These are phyloP conservation scores for Polyergus mexicanus DNA, from an alignment of 1,140 invertebrate genomes.

Conservation along the genomic window DNA sequence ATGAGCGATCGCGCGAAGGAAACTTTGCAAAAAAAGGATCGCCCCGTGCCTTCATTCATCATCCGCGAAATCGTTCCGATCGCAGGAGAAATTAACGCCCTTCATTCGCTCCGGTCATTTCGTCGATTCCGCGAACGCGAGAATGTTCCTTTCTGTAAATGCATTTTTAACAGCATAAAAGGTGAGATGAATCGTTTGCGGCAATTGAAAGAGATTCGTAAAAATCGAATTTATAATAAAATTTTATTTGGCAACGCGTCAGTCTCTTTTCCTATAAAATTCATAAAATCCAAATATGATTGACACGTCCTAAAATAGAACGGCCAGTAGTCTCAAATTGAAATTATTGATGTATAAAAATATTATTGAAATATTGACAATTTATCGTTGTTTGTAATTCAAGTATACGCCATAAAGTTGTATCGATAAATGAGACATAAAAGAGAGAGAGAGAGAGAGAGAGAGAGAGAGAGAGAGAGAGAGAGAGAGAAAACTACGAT, in stretches of 20 bases:
- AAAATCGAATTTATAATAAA: conserved; percentile 19
- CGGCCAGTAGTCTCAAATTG: conserved; percentile 23
- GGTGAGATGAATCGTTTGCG: not conserved
- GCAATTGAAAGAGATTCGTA: not conserved
- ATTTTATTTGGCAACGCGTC: conserved; percentile 10
- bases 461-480: not conserved
- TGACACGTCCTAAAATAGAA: conserved; percentile 28
- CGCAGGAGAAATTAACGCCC: not conserved
- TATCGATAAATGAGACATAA: not conserved
- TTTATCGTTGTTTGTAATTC: conserved; percentile 25
- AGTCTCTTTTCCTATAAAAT: conserved; percentile 1
- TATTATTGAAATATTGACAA: conserved; percentile 43
- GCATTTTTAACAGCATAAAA: not conserved
- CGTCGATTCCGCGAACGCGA: not conserved
- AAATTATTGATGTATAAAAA: conserved; percentile 28
- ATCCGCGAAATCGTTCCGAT: not conserved
- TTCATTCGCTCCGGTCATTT: not conserved
- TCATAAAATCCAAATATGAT: conserved; percentile 26
- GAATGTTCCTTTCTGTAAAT: no score
- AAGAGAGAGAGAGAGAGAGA: no score
- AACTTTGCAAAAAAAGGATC: conserved; percentile 35
- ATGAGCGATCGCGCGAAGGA: conserved; percentile 53
- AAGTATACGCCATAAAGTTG: not conserved
- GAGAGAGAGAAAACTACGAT: not conserved
- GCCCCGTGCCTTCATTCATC: conserved; percentile 36